Evolutionary conservation across 1,140 invertebrate species (phyloP), one percentile per base, ranked within the genome.

Genomic region (Euura lappo): DNA sequence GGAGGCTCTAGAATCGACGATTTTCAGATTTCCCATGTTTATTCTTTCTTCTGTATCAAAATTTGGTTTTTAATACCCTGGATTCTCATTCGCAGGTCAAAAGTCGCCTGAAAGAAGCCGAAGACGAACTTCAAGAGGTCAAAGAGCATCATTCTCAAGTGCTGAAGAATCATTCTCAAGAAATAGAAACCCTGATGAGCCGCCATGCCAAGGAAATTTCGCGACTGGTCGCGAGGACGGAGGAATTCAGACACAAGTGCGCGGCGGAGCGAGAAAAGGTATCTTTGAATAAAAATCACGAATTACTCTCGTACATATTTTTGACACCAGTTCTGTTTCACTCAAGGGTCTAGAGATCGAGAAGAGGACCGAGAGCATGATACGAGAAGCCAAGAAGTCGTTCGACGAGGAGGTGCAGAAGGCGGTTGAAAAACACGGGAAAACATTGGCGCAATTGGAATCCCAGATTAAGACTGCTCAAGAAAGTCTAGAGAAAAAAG

Each of bases 261-360:
- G 69, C 81, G 45, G 75, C 74, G 65, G 71, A 80, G 70, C 68
- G 81, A n/a, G 79, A 84, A 75, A 82, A 80, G 76, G 83, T 85
- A 84, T 70, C 71, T 72, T 71, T 4, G 44, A 64, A 2, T 70
- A 44, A 3, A n/a, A 60, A 3, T 3, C 44, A 11, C 44, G 42
- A 69, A 51, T 45, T 46, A 44, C n/a, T 28, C 47, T 51, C 11
- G 42, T 5, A 74, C 47, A 60, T 11, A 60, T 60, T 6, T 11
- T 60, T 60, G 13, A 60, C 13, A 60, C 51, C 51, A 6, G 13
- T 60, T 60, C 13, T 60, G 7, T 51, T 51, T 1, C 28, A 8
- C 13, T 60, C 13, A 60, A 60, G 51, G 51, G 51, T 60, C 10
- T 8, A 60, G 51, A 11, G 13, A 60, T 60, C 13, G 51, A 60